These are phyloP conservation scores for Halocynthia roretzi DNA, from an alignment of 23 tunicate genomes.

Conservation along the genomic window DNA sequence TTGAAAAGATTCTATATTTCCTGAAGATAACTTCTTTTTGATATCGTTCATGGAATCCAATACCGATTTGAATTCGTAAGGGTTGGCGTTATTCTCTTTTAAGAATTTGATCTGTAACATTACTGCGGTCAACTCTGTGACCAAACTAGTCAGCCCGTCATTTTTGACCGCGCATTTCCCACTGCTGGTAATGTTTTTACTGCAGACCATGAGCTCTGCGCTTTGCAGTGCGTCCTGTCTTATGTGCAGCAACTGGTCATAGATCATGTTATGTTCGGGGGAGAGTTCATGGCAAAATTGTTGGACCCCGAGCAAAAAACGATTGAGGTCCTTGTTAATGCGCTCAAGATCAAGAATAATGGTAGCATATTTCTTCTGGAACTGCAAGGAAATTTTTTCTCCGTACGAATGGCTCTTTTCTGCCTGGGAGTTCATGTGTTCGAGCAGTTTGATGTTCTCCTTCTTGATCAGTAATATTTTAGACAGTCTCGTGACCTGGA, in stretches of 20 bases:
- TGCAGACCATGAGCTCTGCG: slow-evolving; percentile 48
- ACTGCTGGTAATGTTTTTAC: slow-evolving; percentile 45
- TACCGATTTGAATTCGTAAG: slow-evolving; percentile 65
- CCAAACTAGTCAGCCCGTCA: slow-evolving; percentile 41
- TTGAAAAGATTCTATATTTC: slow-evolving; percentile 65
- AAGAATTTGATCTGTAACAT: slow-evolving; percentile 75
- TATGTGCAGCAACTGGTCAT: slow-evolving; percentile 44
- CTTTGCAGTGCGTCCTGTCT: slow-evolving; percentile 44
- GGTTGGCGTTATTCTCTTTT: slow-evolving; percentile 57
- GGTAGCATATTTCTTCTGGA: slow-evolving; percentile 87
- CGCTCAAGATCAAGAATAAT: slow-evolving; percentile 65
- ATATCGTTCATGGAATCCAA: slow-evolving; percentile 73
- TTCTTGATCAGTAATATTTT: slow-evolving; percentile 61
- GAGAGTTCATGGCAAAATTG: slow-evolving; percentile 72
- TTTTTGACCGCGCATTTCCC: slow-evolving; percentile 53
- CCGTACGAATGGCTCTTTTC: slow-evolving; percentile 85
- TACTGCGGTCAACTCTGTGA: slow-evolving; percentile 48
- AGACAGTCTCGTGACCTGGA: slow-evolving; percentile 56
- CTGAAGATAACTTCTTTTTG: slow-evolving; percentile 35
- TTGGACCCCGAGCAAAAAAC: slow-evolving; percentile 72
- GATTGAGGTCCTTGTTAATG: slow-evolving; percentile 66
- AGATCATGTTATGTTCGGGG: slow-evolving; percentile 69
- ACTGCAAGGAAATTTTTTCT: slow-evolving; percentile 54
- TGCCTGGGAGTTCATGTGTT: slow-evolving; percentile 85
- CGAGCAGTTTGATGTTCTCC: slow-evolving; percentile 57